A percentile compares a stretch with the other conserved stretches of the same genome.
These are phyloP conservation scores for Synergus laeviventris DNA, from an alignment of 2,888 invertebrate species.

Conservation along the genomic window DNA sequence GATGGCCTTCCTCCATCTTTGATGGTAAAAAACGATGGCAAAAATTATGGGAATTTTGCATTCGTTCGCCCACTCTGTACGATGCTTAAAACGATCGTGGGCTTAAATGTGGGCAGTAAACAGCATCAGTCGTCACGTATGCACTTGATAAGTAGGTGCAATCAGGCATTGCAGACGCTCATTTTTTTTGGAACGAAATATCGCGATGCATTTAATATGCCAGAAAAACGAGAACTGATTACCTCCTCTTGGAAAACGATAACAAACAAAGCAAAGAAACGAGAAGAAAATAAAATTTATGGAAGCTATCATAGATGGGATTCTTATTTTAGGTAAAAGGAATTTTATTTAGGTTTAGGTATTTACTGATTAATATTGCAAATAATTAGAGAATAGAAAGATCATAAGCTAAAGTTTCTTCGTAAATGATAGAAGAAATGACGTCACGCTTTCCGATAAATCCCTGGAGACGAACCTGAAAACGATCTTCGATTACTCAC, in stretches of 20 bases:
- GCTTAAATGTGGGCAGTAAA: slow-evolving; percentile 37
- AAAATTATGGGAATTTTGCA: slow-evolving; percentile 42
- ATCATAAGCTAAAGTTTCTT: slow-evolving; percentile 14
- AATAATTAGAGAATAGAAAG: too few relatives aligned
- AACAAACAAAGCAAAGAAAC: neutral
- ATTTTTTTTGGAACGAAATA: slow-evolving; percentile 21
- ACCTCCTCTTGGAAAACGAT: neutral
- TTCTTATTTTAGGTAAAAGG: too few relatives aligned
- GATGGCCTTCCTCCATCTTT: slow-evolving; percentile 45
- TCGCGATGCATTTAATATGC: slow-evolving; percentile 6
- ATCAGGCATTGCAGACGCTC: slow-evolving; percentile 30
- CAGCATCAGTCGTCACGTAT: slow-evolving; percentile 34
- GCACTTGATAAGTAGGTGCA: slow-evolving; percentile 27
- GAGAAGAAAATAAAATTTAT: neutral
- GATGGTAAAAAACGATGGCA: slow-evolving; percentile 43
- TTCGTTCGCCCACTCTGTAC: slow-evolving; percentile 28
- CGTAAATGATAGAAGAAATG: slow-evolving; percentile 17
- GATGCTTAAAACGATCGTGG: slow-evolving; percentile 36
- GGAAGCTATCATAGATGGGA: neutral
- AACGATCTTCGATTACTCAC: slow-evolving; percentile 60
- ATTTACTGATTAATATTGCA: too few relatives aligned
- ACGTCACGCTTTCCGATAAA: slow-evolving; percentile 25
- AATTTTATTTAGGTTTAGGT: too few relatives aligned
- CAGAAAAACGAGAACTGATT: slow-evolving; percentile 2
- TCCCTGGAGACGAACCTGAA: slow-evolving; percentile 30